These are phyloP conservation scores for Naso thynnoides DNA, from an alignment of 2,797 vertebrate genomes.

Conservation along the genomic window DNA sequence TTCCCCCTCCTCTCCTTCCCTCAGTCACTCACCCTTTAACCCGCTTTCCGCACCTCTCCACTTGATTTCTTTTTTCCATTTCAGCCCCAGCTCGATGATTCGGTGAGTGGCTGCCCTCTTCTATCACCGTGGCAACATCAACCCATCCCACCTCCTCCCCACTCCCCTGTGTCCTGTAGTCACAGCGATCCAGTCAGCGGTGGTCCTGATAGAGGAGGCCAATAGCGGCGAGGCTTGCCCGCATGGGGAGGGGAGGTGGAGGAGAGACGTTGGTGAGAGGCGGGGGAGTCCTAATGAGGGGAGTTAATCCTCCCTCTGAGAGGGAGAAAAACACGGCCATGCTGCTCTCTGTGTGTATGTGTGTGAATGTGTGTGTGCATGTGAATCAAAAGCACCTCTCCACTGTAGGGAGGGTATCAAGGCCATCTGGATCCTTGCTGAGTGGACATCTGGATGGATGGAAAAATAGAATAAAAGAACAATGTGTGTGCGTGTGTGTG, in stretches of 20 bases:
- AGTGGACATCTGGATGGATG: constrained; percentile 79
- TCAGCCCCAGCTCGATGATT: constrained; percentile 54
- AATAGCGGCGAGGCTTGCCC: constrained; percentile 67
- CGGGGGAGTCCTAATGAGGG: constrained; percentile 74
- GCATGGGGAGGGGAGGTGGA: constrained; percentile 30
- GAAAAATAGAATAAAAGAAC: constrained; percentile 69
- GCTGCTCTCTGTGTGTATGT: constrained; percentile 64
- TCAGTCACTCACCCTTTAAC: constrained; percentile 50
- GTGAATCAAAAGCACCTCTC: constrained; percentile 65
- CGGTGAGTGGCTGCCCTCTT: constrained; percentile 71
- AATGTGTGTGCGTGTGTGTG: constrained; percentile 35
- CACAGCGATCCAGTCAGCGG: constrained; percentile 72
- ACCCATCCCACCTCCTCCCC: constrained; percentile 57
- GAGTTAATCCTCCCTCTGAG: constrained; percentile 80
- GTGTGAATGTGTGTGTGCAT: constrained; percentile 43
- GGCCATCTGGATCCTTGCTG: constrained; percentile 79
- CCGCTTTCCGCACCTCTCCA: constrained; percentile 44
- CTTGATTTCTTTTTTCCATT: constrained; percentile 46
- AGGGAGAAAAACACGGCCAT: constrained; percentile 72
- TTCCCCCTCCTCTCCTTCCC: constrained; percentile 35
- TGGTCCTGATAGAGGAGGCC: constrained; percentile 69
- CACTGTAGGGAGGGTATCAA: constrained; percentile 59
- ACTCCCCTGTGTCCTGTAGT: constrained; percentile 54
- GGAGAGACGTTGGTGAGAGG: constrained; percentile 35
- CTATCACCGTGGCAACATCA: constrained; percentile 74